Base-by-base conservation (phyloP, 2,797 vertebrate species). In the Zenarchopterus dispar region DNA sequence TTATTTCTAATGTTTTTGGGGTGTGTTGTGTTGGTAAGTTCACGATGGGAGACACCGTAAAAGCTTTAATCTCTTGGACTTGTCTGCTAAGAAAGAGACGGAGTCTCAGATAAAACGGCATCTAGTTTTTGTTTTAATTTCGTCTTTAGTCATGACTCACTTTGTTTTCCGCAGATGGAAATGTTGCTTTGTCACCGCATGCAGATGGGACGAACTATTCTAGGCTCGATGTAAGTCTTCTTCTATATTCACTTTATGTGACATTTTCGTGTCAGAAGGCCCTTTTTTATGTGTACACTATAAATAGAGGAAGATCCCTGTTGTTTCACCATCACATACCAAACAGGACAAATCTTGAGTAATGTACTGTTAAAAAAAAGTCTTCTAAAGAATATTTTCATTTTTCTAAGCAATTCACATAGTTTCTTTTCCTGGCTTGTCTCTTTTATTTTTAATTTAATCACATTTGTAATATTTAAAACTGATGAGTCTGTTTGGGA, bases 141-240 rank as follows among this genome's bases (percentile, higher is more conserved):
- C n/a, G 23, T 24, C 3, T 28, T 19, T 18, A 13, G 45, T 23
- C 1, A 10, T 4, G 13, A 36, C 33, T 36, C 1, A 36, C n/a
- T 48, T 3, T 13, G 45, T 16, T 23, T 53, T 8, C 53, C 63
- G 8, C 45, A 87, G 84, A 55, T 62, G 50, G 80, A 54, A 44
- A 88, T 90, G 82, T 77, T 62, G 77, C 70, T 39, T 28, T 48
- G 70, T 77, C 58, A 63, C 11, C 8, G 2, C 44, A 19, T 46
- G 17, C 19, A 55, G 65, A 70, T 8, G 39, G 49, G 77, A 81
- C 42, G 19, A 1, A 6, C 42, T 65, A n/a, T 22, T n/a, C 73
- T 78, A 62, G 54, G 63, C 80, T 84, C 85, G 82, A 80, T 86
- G 90, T 90, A 66, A 84, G 75, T 10, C 15, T 0, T 0, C 21